Percentiles rank a stretch among this genome's conserved stretches.
These are phyloP conservation scores for Prosapia bicincta DNA, from an alignment of 2,888 invertebrate genomes.

Conservation along the genomic window DNA sequence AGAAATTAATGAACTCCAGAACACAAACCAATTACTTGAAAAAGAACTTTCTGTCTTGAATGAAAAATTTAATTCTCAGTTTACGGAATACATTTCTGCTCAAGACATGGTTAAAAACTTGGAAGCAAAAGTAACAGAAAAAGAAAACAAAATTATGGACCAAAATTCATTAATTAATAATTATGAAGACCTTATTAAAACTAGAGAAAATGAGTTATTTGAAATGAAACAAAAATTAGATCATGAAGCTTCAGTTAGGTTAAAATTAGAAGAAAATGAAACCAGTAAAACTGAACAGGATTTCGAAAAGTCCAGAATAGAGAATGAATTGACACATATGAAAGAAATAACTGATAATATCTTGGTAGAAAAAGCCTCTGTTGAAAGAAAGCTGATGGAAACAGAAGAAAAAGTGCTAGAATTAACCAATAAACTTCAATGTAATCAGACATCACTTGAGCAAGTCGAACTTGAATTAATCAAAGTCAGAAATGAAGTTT, in stretches of 20 bases:
- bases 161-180: background rate
- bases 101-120: background rate
- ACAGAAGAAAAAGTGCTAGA: background rate
- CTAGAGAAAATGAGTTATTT: constrained; percentile 17
- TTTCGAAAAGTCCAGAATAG: background rate
- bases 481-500: background rate
- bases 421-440: background rate
- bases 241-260: background rate
- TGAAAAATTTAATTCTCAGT: background rate
- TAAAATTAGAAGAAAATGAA: background rate
- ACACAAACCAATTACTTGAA: background rate
- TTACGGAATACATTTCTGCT: background rate
- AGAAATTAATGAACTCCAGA: background rate
- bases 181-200: background rate
- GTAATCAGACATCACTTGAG: background rate
- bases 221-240: background rate
- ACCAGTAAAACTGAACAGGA: background rate
- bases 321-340: background rate
- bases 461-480: background rate
- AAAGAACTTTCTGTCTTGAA: background rate
- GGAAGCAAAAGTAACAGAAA: background rate
- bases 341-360: background rate
- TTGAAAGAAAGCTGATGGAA: constrained; percentile 5
- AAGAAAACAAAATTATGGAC: background rate
- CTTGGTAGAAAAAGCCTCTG: background rate